A percentile compares a stretch with the other conserved stretches of the same genome.
phyloP scores from a whole-genome alignment of 1,140 invertebrate species.

The Drosophila subpulchrella region DNA sequence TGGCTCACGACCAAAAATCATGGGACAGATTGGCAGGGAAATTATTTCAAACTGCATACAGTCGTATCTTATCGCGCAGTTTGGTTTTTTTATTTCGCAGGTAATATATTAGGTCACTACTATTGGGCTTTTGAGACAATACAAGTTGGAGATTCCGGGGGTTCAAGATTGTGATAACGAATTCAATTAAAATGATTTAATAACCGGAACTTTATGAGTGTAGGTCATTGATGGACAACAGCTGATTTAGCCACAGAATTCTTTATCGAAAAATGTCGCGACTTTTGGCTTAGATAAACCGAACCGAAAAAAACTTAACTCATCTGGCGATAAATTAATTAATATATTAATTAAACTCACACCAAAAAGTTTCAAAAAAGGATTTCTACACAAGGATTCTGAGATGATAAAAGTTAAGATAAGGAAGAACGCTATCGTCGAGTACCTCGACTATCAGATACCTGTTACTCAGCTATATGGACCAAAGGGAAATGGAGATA shows the following conservation, averaged over 20 bases:
- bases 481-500: too few species aligned
- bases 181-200: background rate
- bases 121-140: background rate
- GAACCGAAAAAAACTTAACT: too few species aligned
- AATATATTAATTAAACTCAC: too few species aligned
- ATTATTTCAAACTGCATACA: slow-evolving; percentile 28
- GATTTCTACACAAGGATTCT: too few species aligned
- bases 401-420: too few species aligned
- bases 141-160: slow-evolving; percentile 1
- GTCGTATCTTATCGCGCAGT: slow-evolving; percentile 41
- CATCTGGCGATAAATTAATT: too few species aligned
- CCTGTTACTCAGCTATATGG: too few species aligned
- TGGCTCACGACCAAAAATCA: slow-evolving; percentile 51
- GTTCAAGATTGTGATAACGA: slow-evolving; percentile 42
- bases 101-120: slow-evolving; percentile 50
- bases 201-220: slow-evolving; percentile 9
- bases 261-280: too few species aligned
- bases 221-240: slow-evolving; percentile 20
- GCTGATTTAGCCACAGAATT: background rate
- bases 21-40: slow-evolving; percentile 57
- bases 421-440: too few species aligned
- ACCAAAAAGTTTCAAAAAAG: too few species aligned
- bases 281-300: too few species aligned
- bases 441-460: too few species aligned
- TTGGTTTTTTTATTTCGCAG: background rate